Conservation (phyloP, 2,113 vertebrate genomes). For the Neopipo cinnamomea region DNA sequence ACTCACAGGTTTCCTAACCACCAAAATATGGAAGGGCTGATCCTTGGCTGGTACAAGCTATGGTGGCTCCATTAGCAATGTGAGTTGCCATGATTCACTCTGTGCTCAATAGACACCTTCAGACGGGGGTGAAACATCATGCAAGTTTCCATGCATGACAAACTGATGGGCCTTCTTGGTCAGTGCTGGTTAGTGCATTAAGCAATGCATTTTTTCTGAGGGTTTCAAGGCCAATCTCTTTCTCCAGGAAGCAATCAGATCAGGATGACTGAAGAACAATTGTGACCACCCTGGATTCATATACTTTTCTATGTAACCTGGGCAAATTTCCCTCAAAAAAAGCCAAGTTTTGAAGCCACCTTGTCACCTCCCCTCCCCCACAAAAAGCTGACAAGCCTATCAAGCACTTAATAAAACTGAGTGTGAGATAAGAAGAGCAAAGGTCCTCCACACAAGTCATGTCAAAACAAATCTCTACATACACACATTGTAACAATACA, state of each 20-base stretch:
- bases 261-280: not conserved
- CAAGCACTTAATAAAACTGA: slow-evolving; percentile 26
- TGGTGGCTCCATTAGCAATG: not conserved
- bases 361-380: not conserved
- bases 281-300: not conserved
- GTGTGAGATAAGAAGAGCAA: slow-evolving; percentile 37
- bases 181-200: not conserved
- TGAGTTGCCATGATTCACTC: not conserved
- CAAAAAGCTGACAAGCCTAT: not conserved
- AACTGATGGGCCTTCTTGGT: not conserved
- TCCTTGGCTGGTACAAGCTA: not conserved
- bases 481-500: slow-evolving; percentile 16
- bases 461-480: slow-evolving; percentile 23
- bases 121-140: not conserved
- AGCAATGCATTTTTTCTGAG: not conserved
- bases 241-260: slow-evolving; percentile 19
- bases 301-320: not conserved
- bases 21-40: not conserved
- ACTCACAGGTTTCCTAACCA: slow-evolving; percentile 1
- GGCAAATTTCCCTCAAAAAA: not conserved
- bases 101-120: not conserved
- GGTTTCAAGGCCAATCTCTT: not conserved
- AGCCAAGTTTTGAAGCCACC: slow-evolving; percentile 7
- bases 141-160: not conserved
- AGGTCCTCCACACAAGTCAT: slow-evolving; percentile 16